These are phyloP conservation scores for Diceros bicornis DNA, from an alignment of 2,797 vertebrate genomes.

Conservation along the genomic window DNA sequence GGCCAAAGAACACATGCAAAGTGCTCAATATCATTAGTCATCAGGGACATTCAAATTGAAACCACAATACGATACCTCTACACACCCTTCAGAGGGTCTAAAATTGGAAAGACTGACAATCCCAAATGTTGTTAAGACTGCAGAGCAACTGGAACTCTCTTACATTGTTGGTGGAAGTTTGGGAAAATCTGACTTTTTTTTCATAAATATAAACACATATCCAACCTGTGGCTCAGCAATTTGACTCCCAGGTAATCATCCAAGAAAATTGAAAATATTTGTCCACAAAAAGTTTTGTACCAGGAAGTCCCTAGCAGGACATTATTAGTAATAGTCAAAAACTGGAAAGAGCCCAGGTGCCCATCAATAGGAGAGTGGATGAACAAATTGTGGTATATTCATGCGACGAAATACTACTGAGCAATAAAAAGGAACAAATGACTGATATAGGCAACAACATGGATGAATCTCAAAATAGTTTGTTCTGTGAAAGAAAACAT, in stretches of 20 bases:
- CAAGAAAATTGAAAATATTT: not conserved
- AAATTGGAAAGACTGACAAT: not conserved
- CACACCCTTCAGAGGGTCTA: not conserved
- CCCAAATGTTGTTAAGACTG: not conserved
- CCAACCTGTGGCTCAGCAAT: not conserved
- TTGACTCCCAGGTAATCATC: not conserved
- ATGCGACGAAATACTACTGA: not conserved
- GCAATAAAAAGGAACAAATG: not conserved
- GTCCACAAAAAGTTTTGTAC: not conserved
- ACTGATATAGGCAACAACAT: not conserved
- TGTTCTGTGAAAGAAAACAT: not conserved
- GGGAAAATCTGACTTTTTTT: not conserved
- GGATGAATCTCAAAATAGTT: not conserved
- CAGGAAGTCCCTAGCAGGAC: not conserved
- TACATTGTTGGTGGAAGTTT: not conserved
- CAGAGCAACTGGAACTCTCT: not conserved
- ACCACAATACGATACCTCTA: too few species aligned
- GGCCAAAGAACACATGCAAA: not conserved
- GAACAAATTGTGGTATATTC: not conserved
- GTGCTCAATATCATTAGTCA: not conserved
- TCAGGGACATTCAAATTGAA: conserved; percentile 8
- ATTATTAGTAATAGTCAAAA: not conserved
- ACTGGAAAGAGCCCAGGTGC: not conserved
- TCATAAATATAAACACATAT: not conserved
- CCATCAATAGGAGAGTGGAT: not conserved